phyloP scores from a whole-genome alignment of 2,888 invertebrate genomes.

The Bimastos eiseni region DNA sequence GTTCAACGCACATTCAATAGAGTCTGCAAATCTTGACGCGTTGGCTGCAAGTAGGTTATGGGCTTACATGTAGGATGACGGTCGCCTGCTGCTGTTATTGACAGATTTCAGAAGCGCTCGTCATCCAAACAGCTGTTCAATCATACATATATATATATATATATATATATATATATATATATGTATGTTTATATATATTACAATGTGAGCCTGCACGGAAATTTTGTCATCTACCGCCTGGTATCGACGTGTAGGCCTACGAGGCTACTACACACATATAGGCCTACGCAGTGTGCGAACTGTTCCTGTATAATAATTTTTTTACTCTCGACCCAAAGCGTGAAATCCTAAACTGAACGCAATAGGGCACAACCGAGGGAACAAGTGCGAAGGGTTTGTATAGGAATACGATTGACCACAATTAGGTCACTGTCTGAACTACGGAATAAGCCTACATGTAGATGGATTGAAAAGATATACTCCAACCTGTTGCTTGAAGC shows the following conservation, averaged over 20 bases:
- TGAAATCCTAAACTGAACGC: not conserved
- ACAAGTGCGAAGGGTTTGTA: not conserved
- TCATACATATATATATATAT: not conserved
- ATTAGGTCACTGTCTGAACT: not conserved
- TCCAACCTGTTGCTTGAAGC: not conserved
- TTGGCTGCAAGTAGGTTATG: not conserved
- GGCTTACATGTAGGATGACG: not conserved
- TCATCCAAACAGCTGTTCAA: not conserved
- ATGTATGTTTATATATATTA: not conserved
- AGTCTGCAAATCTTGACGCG: not conserved
- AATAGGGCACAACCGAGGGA: not conserved
- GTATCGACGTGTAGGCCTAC: not conserved
- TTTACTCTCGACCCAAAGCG: not conserved
- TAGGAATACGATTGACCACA: not conserved
- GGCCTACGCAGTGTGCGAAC: not conserved
- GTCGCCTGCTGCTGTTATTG: not conserved
- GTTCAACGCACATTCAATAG: no score
- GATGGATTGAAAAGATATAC: no score
- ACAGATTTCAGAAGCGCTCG: not conserved
- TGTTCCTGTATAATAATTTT: not conserved
- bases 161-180: constrained; percentile 10
- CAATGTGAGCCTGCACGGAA: not conserved
- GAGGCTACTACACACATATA: no score
- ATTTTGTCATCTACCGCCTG: not conserved
- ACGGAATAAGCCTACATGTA: no score